Base-by-base conservation (phyloP, 2,888 invertebrate genomes). In the Odontomyia ornata region DNA sequence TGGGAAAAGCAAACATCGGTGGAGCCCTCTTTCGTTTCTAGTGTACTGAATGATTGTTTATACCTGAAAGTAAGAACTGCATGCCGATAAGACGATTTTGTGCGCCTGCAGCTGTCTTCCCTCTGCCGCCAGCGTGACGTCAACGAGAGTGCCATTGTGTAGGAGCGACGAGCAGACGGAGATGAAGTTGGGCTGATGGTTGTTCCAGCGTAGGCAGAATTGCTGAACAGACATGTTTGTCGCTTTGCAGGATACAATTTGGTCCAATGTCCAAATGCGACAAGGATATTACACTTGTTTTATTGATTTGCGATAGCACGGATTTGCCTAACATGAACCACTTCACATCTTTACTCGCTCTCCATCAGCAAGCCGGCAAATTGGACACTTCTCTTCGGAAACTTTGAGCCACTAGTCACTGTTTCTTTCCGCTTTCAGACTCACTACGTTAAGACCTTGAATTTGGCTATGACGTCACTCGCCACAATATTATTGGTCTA, bases 51-150 rank as follows among this genome's bases (percentile, higher is more conserved):
- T 60, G 7, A 52, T 56, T 52, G 25, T 57, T 18, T 36, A 86
- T 87, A 94, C 94, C 89, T 96, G 95, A 87, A 96, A 96, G 87
- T 96, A 96, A n/a, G 95, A 93, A 85, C 95, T 96, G 87, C 96
- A 96, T 1, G 96, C 96, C 0, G 95, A 95, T 52, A 96, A 88
- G 30, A 96, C 95, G 77, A 96, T 92, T 88, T 95, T 95, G 86
- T 96, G 96, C 3, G 96, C 96, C 84, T 94, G 93, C 78, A 96
- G 87, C 82, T 95, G 95, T 82, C 93, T 91, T 27, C 96, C 96
- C 85, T 96, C 96, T 5, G 95, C 95, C n/a, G 95, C 95, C 80
- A 96, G 88, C 5, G 96, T 96, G 64, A 96, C 96, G 86, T 96
- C 96, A 76, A 96, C 95, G 82, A 96, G 87, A 1, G 94, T 92